Percentiles rank a stretch among this genome's conserved stretches.
These are phyloP conservation scores for Eurytoma californica DNA, from an alignment of 2,888 invertebrate species.

Conservation along the genomic window DNA sequence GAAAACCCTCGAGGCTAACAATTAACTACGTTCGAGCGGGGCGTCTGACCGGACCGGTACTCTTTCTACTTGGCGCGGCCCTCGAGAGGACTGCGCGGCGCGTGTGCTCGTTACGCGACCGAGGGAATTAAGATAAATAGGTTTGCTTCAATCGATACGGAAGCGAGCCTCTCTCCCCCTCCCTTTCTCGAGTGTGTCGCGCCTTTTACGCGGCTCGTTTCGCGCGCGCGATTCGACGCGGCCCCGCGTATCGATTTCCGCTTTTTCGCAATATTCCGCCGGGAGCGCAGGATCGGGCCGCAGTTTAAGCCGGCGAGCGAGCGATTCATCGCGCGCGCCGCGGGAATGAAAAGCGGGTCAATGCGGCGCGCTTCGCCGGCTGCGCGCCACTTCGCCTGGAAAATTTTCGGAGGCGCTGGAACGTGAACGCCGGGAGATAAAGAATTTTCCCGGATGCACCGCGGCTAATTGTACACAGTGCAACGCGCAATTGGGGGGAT, in stretches of 20 bases:
- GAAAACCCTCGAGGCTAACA: no score
- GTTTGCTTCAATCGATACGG: constrained; percentile 54
- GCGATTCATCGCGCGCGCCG: no score
- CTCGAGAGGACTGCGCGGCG: constrained; percentile 7
- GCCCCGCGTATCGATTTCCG: not conserved
- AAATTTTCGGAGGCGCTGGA: no score
- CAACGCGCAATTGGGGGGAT: no score
- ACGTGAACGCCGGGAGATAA: no score
- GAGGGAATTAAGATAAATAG: constrained; percentile 56
- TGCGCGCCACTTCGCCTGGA: not conserved
- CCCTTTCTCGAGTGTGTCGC: not conserved
- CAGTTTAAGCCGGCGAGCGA: no score
- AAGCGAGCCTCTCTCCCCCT: not conserved
- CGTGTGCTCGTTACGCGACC: constrained; percentile 44
- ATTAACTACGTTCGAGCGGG: not conserved
- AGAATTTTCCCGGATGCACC: no score
- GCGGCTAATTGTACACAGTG: no score
- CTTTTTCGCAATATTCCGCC: not conserved
- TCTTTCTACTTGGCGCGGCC: constrained; percentile 28
- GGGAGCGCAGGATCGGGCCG: not conserved
- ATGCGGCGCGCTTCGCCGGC: not conserved
- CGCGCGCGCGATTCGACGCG: not conserved
- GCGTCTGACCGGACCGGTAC: not conserved
- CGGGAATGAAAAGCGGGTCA: no score
- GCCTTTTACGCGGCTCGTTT: not conserved